These are phyloP conservation scores for Cichlasoma orientale DNA, from an alignment of 2,797 vertebrate species.

Conservation along the genomic window DNA sequence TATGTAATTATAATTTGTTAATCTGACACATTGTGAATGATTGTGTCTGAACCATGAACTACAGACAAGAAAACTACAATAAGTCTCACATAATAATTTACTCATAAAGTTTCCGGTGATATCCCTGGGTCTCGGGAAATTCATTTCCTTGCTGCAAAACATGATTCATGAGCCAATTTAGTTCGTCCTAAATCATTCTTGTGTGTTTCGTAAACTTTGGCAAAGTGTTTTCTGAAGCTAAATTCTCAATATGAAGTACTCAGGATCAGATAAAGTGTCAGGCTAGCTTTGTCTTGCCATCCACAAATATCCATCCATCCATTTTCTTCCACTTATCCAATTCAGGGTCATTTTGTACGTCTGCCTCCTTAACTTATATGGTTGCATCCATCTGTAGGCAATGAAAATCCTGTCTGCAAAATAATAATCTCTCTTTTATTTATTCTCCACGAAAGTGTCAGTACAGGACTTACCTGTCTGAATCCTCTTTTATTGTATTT, in stretches of 20 bases:
- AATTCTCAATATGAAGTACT: slow-evolving; percentile 8
- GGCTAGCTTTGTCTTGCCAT: neutral
- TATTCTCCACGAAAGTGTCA: neutral
- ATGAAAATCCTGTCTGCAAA: neutral
- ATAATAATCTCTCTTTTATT: neutral
- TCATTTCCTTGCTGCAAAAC: slow-evolving; percentile 14
- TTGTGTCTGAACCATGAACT: slow-evolving; percentile 23
- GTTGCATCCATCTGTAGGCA: neutral
- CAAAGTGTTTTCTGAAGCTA: neutral
- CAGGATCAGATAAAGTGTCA: slow-evolving; percentile 1
- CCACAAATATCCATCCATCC: neutral
- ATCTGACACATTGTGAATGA: slow-evolving; percentile 28
- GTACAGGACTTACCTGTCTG: neutral
- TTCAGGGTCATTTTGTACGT: neutral
- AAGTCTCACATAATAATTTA: slow-evolving; percentile 12
- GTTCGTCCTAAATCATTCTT: slow-evolving; percentile 15
- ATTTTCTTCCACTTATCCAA: no score
- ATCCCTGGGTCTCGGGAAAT: slow-evolving; percentile 10
- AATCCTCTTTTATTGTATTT: neutral
- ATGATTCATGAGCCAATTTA: slow-evolving; percentile 32
- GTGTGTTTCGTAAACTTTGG: slow-evolving; percentile 13
- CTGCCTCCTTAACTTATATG: neutral
- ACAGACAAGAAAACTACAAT: slow-evolving; percentile 21
- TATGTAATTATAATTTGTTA: slow-evolving; percentile 35
- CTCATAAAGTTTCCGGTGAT: slow-evolving; percentile 16